phyloP scores from a whole-genome alignment of 2,113 vertebrate genomes.

The Otocyon megalotis region DNA sequence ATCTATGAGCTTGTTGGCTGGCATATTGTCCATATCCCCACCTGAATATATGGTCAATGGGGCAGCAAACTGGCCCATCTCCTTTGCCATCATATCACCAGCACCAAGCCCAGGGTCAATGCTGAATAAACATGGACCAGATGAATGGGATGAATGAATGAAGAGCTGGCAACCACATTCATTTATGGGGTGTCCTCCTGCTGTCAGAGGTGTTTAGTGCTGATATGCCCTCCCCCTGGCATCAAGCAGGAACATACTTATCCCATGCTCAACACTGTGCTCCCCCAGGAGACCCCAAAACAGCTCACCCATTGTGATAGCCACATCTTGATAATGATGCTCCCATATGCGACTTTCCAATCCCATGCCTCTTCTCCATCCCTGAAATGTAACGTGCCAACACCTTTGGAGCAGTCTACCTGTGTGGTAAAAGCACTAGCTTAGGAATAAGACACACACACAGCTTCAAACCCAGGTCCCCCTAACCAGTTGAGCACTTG shows the following conservation, averaged over 20 bases:
- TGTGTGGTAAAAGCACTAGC: background rate
- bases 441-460: background rate
- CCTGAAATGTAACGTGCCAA: background rate
- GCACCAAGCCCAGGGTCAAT: background rate
- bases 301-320: too few species aligned
- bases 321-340: background rate
- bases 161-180: background rate
- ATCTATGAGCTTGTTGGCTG: background rate
- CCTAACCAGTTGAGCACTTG: background rate
- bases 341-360: background rate
- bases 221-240: too few species aligned
- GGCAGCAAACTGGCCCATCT: background rate
- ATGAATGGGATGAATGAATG: background rate
- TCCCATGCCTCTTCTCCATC: background rate
- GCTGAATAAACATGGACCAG: background rate
- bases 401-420: background rate
- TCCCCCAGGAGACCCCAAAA: background rate
- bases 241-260: background rate
- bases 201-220: background rate
- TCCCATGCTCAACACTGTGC: accelerated
- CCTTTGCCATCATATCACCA: background rate
- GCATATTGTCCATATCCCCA: background rate
- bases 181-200: background rate
- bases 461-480: background rate
- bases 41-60: background rate